A percentile compares a stretch with the other conserved stretches of the same genome.
Evolutionary conservation across 2,888 invertebrate genomes (phyloP).

Genomic region (Volucella inflata): DNA sequence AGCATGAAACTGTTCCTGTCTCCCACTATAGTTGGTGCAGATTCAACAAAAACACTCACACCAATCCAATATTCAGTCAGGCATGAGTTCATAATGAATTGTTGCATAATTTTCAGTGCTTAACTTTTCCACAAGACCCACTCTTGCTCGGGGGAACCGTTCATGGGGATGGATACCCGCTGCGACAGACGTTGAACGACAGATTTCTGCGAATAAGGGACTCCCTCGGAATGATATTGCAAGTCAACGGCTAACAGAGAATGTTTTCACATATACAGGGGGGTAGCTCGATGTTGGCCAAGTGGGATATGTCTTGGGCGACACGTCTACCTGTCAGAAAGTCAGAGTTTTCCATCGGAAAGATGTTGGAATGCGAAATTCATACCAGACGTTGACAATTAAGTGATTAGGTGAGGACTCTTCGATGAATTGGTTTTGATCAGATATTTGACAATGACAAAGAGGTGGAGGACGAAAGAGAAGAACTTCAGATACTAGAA

Average conservation of each 20-base stretch:
- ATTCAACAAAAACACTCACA: slow-evolving; percentile 4
- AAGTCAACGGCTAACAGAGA: neutral
- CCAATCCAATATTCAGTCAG: neutral
- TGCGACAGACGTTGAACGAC: slow-evolving; percentile 27
- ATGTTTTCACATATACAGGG: neutral
- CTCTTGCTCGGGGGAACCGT: neutral
- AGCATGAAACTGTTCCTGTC: slow-evolving; percentile 12
- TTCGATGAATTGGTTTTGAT: no score
- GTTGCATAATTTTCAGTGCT: slow-evolving; percentile 56
- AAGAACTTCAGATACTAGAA: no score
- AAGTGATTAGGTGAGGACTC: no score
- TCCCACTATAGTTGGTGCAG: neutral
- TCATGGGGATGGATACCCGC: neutral
- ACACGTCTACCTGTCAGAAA: neutral
- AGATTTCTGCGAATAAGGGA: slow-evolving; percentile 13
- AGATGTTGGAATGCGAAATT: neutral
- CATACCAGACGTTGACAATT: no score
- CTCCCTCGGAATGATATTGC: slow-evolving; percentile 3
- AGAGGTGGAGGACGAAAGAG: no score
- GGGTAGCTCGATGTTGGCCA: slow-evolving; percentile 15
- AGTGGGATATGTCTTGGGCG: neutral
- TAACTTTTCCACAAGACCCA: slow-evolving; percentile 38
- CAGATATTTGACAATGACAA: no score
- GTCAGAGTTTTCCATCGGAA: no score
- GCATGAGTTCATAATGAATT: slow-evolving; percentile 58